phyloP scores from a whole-genome alignment of 1,140 invertebrate genomes.

The Caenorhabditis inopinata region DNA sequence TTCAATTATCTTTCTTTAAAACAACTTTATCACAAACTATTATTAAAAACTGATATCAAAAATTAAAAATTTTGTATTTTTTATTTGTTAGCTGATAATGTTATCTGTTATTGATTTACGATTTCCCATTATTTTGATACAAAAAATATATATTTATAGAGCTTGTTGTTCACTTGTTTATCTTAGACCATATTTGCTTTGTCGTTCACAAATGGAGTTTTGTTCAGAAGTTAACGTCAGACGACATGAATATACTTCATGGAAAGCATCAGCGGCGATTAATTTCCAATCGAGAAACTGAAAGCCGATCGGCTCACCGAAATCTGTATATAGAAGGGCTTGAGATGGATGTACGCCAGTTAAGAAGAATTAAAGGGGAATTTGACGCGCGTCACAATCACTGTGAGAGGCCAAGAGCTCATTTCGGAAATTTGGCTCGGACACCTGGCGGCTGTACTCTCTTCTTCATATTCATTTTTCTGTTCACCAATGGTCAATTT shows the following conservation, averaged over 20 bases:
- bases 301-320: neutral
- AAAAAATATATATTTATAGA: too few species aligned
- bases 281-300: neutral
- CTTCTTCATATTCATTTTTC: neutral
- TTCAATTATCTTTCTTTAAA: too few species aligned
- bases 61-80: too few species aligned
- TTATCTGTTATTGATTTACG: too few species aligned
- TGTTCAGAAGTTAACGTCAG: too few species aligned
- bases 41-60: too few species aligned
- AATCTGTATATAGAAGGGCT: neutral
- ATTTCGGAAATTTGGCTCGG: neutral
- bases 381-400: constrained; percentile 8
- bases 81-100: too few species aligned
- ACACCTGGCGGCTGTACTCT: neutral
- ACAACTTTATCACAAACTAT: too few species aligned
- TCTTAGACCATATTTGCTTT: too few species aligned
- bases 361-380: neutral
- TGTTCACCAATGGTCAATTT: constrained; percentile 2
- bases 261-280: neutral
- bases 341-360: neutral
- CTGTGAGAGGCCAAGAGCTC: neutral
- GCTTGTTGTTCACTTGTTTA: too few species aligned
- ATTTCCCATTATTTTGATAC: too few species aligned
- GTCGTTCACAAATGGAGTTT: too few species aligned
- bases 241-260: neutral